phyloP scores from a whole-genome alignment of 1,140 invertebrate genomes.

The Drosophila prosaltans region DNA sequence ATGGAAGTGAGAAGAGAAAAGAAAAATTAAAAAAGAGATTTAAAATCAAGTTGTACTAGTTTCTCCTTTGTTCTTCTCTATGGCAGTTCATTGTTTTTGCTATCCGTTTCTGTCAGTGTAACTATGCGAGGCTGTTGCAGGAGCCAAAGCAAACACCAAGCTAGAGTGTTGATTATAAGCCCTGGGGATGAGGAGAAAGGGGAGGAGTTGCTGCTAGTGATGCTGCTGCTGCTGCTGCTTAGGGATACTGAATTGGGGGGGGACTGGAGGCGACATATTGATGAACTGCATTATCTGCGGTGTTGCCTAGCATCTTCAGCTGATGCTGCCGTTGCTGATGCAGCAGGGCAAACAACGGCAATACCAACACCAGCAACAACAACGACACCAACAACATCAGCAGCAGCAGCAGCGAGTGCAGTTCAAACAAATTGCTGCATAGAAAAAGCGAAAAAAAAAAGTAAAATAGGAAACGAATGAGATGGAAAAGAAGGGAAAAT shows the following conservation, averaged over 20 bases:
- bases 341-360: slow-evolving; percentile 58
- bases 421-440: slow-evolving; percentile 59
- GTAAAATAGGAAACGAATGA: slow-evolving; percentile 20
- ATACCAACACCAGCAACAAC: slow-evolving; percentile 9
- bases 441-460: slow-evolving; percentile 12
- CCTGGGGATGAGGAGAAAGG: slow-evolving; percentile 14
- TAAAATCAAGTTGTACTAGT: too few relatives aligned
- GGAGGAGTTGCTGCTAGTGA: background rate
- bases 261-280: slow-evolving; percentile 55
- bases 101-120: background rate
- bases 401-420: slow-evolving; percentile 51
- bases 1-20: background rate
- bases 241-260: slow-evolving; percentile 24
- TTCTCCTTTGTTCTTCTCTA: too few relatives aligned
- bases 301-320: slow-evolving; percentile 55
- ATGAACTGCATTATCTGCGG: slow-evolving; percentile 64
- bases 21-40: too few relatives aligned
- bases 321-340: slow-evolving; percentile 51
- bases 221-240: background rate
- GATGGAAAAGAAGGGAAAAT: background rate
- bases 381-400: background rate
- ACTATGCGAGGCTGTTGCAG: background rate
- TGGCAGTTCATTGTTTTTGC: background rate
- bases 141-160: slow-evolving; percentile 43
- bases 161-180: slow-evolving; percentile 51